These are phyloP conservation scores for Penaeus japonicus DNA, from an alignment of 1,140 invertebrate species.

Conservation along the genomic window DNA sequence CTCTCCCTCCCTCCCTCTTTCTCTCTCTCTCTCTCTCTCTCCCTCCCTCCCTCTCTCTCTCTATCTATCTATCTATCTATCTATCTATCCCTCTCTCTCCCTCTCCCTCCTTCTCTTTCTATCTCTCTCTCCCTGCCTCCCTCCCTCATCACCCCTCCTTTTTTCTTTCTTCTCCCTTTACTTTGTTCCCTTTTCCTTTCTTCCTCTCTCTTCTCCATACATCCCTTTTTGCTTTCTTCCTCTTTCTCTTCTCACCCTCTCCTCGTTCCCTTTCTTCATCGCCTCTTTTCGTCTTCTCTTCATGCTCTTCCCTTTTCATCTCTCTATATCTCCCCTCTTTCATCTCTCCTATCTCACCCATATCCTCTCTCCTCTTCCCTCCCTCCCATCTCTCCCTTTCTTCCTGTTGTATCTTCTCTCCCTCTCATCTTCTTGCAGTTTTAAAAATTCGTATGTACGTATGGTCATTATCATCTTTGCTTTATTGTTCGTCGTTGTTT, in stretches of 20 bases:
- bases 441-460: no score
- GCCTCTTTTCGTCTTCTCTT: not conserved
- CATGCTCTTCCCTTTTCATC: not conserved
- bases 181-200: not conserved
- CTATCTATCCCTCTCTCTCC: not conserved
- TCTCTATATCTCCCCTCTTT: not conserved
- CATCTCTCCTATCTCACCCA: no score
- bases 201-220: not conserved
- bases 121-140: not conserved
- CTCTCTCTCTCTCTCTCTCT: not conserved
- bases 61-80: slow-evolving; percentile 4
- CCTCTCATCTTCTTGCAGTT: no score
- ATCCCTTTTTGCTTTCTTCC: not conserved
- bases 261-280: not conserved
- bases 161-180: not conserved
- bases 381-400: no score
- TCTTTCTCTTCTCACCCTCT: not conserved
- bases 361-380: not conserved
- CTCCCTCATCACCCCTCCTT: not conserved
- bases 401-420: no score
- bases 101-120: not conserved
- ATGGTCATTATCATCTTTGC: no score
- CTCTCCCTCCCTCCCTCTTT: no score
- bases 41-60: not conserved
- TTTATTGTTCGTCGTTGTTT: no score